Evolutionary conservation across 2,113 vertebrate genomes (phyloP), one percentile per base, ranked within the genome.

Genomic region (Percopsis transmontana): DNA sequence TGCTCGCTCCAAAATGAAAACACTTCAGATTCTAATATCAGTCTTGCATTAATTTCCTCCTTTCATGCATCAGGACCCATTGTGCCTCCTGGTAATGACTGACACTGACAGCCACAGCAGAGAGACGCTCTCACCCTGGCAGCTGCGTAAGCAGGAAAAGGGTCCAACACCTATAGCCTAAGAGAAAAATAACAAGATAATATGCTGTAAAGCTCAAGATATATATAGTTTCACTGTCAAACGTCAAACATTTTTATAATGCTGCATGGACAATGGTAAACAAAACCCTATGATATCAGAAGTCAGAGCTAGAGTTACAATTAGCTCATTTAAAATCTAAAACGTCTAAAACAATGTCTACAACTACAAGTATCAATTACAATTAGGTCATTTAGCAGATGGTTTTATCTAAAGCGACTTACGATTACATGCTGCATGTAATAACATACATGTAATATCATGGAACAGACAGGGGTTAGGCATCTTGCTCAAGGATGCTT

Each of bases 61-160:
- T 88, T 87, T 90, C 78, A 87, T 88, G 75, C 80, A 82, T 85
- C 82, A 74, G 80, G 66, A 74, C 66, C 77, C 74, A 79, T 87
- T 84, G 82, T 79, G 72, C 66, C 44, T 57, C 60, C 65, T 75
- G 68, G 45, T 88, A 83, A 89, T 85, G 77, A 81, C 81, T 86
- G 83, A 85, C 77, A 80, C 76, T 74, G 70, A 75, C 80, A 66
- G 72, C 50, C 53, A 40, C 53, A 44, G 20, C 62, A 70, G 73
- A 85, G 18, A 27, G 27, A 44, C 10, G 65, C 67, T 67, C 59
- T 77, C 50, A 19, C 70, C 61, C 52, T 52, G 73, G 68, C 18
- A 70, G 54, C 63, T 51, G n/a, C 51, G 27, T 54, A 19, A 41
- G 76, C 40, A 18, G 27, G 14, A 15, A 40, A 66, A 63, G 45